Evolutionary conservation across 2,797 vertebrate species (phyloP), one percentile per base, ranked within the genome.

Genomic region (Semaprochilodus insignis): DNA sequence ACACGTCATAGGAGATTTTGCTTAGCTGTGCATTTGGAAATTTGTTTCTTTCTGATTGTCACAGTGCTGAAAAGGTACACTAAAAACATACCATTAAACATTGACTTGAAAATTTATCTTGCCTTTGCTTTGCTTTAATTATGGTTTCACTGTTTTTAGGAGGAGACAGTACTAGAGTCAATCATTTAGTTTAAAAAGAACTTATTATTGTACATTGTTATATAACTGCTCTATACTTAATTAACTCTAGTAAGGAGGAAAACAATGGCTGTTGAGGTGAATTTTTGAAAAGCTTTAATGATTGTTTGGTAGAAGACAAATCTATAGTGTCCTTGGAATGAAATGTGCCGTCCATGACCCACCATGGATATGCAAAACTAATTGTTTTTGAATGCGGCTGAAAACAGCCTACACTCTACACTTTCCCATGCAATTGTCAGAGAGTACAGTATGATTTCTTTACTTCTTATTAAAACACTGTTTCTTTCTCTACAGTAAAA

Each of bases 401-500:
- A 44, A 44, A 5, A 13, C n/a, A 19, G 21, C 6, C n/a, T 31
- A 31, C 31, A 71, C 23, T 25, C 21, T 51, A 6, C 17, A 73
- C 23, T 65, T 65, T 25, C 15, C 5, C 10, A 17, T 23, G 27
- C 25, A 2, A 15, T 1, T 63, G 13, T 16, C 25, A 15, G 31
- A 31, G 4, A 1, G 14, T 31, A 27, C 14, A 31, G 5, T 6
- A 14, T 34, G 16, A 17, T 48, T 48, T 48, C 8, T 60, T 23
- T 4, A 21, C 3, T 6, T 6, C 1, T 60, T n/a, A n/a, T 23
- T 83, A 67, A 66, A 57, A 7, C 77, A 3, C 60, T 69, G n/a
- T 70, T 52, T 52, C 85, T 87, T 88, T 88, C 88, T 87, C 90
- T 91, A 66, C 93, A 99, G 98, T 96, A 88, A 99, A 99, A 94